Evolutionary conservation across 2,113 vertebrate species (phyloP), one percentile per base, ranked within the genome.

Genomic region (Garra rufa): DNA sequence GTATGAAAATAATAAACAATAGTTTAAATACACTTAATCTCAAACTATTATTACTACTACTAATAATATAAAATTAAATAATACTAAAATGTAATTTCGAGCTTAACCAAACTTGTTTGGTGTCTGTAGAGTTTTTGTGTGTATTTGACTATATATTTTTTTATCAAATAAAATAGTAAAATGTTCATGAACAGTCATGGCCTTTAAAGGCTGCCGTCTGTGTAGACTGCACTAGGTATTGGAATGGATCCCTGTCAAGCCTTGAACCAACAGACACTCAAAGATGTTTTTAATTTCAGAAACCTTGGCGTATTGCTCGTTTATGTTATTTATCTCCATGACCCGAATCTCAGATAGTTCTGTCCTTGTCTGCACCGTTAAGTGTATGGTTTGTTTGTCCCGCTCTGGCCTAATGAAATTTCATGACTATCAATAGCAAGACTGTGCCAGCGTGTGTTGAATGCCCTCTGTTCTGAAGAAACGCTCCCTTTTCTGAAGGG

Each of bases 341-440:
- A 34, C 48, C 17, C 26, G 0, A 57, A 38, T 76, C 50, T 57
- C 26, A 76, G 28, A 38, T n/a, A n/a, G n/a, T n/a, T 63, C 43
- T 74, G 44, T 59, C 81, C 81, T 84, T 55, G 28, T 46, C 30
- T 41, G 28, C 6, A 13, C 9, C 8, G 1, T 52, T 52, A 41
- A 6, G 63, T 70, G 28, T 84, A 61, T 70, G 26, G 24, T 26
- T 46, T 30, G 26, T 55, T 17, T 82, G 43, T 85, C 73, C 75
- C 43, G 34, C 48, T 76, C 14, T 71, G 50, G 63, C 76, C 75
- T 88, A 84, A 84, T 87, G 77, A 70, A 83, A 85, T 86, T 76
- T 85, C 65, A 79, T 19, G n/a, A 79, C 83, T 89, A 71, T 85
- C 79, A 88, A 85, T 85, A 87, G 74, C 74, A 46, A 55, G 63